Evolutionary conservation across 2,888 invertebrate species (phyloP).

Genomic region (Drosophila pseudotakahashii): DNA sequence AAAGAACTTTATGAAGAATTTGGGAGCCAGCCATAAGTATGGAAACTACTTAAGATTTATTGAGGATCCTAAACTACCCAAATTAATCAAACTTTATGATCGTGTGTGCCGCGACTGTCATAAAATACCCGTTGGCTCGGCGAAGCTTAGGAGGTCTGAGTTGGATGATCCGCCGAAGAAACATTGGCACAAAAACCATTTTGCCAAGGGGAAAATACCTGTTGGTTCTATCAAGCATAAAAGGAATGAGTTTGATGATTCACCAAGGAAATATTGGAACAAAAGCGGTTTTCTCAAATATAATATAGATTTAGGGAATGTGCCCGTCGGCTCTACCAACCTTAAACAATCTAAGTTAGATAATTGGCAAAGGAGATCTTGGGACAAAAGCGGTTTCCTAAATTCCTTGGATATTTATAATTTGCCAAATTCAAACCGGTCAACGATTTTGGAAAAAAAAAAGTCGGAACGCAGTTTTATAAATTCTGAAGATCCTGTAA

Average conservation of each 20-base stretch:
- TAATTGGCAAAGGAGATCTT: neutral
- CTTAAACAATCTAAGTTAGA: too few species aligned
- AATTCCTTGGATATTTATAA: neutral
- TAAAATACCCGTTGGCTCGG: too few species aligned
- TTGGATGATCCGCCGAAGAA: neutral
- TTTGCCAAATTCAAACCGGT: neutral
- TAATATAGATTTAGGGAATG: too few species aligned
- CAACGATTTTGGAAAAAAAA: neutral
- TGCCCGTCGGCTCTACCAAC: too few species aligned
- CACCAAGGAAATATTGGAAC: neutral
- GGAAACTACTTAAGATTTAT: neutral
- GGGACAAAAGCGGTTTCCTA: neutral
- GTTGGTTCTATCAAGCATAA: too few species aligned
- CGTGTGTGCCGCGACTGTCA: neutral
- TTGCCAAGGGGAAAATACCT: neutral
- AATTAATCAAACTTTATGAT: conserved; percentile 1
- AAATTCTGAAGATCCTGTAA: neutral
- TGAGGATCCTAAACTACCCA: conserved; percentile 5
- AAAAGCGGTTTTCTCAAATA: neutral
- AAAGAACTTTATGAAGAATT: neutral
- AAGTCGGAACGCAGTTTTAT: neutral
- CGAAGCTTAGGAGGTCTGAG: neutral
- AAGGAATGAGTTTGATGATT: too few species aligned
- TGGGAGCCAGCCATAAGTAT: neutral
- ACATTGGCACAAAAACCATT: neutral